Base-by-base conservation (phyloP, 2,113 vertebrate species). In the Syngnathoides biaculeatus region DNA sequence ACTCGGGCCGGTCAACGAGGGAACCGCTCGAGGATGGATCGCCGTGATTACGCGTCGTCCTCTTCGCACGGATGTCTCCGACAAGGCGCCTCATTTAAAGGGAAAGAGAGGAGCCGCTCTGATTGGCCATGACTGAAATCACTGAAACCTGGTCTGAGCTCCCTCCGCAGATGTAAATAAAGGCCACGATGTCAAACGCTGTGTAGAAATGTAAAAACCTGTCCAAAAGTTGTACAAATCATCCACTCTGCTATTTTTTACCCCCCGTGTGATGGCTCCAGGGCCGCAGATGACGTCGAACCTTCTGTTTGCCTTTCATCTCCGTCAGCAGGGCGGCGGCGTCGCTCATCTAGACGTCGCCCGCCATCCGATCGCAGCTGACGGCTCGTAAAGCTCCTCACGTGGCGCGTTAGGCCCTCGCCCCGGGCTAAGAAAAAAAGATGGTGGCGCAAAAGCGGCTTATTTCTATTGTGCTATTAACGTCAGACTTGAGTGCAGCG, bases 391-490 rank as follows among this genome's bases (percentile, higher is more conserved):
- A 93, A 96, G 95, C 95, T 94, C 92, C 92, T 35, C 30, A 35
- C 92, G 93, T 94, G 94, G 94, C 94, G 94, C 94, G 97, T 96
- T 97, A 97, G 93, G 90, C 67, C 80, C 89, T 95, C 92, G 95
- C 97, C 96, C 92, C 89, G 82, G 96, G 96, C 95, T 95, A 92
- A 93, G 93, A 94, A 95, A 96, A 95, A 96, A 95, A 93, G 93
- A 93, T 96, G 94, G 55, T 27, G 55, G 55, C 26, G 2, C n/a
- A 14, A 93, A 95, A 95, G 95, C 95, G 94, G 95, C 94, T 98
- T 97, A 98, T 98, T 98, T 98, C 95, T 96, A 95, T 95, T 94
- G 95, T 95, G 95, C 94, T 97, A 98, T 98, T 98, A 98, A 96
- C 96, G 95, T 95, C 93, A 98, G 97, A 95, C 95, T 95, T 98